Evolutionary conservation across 2,113 vertebrate species (phyloP), one percentile per base, ranked within the genome.

Genomic region (Oncorhynchus keta): DNA sequence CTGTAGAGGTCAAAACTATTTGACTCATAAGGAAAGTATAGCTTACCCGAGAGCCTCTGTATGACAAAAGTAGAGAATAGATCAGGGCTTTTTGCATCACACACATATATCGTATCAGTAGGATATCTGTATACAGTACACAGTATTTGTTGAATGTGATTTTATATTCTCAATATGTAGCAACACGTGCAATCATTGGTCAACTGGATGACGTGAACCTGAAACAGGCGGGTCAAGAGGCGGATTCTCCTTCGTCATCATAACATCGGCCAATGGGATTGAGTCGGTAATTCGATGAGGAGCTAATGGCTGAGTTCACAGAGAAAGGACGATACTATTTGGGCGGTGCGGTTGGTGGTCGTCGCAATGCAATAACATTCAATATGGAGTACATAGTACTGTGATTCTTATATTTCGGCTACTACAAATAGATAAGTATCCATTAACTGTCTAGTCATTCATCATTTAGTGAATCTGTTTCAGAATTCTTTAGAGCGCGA

Each of bases 251-350:
- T 11, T 20, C 11, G 12, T 22, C 57, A 20, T 28, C 49, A 28
- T 68, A 22, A 66, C 16, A 32, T 65, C 6, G 28, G 24, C 90
- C 86, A 88, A 90, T 88, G 22, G 72, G 0, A 79, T 74, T 1
- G 5, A 84, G 61, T 18, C 68, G 14, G 26, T 3, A 2, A 1
- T 1, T 77, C 85, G 84, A 92, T 77, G 8, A 8, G 74, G 83
- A 5, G 67, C 86, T 0, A 92, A 89, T 92, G 14, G 70, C 22
- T 2, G 68, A 64, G 69, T 81, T 65, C 18, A 30, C 59, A 1
- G 1, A 28, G 66, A 1, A 73, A 4, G 13, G 5, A 75, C 59
- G 51, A 55, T 18, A 55, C 16, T 18, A 55, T 55, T 55, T 24
- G 66, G 49, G 74, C 26, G 49, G 49, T 35, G 65, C 28, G 22